phyloP scores from a whole-genome alignment of 1,140 invertebrate species.

The Gonatopus flavifemur region DNA sequence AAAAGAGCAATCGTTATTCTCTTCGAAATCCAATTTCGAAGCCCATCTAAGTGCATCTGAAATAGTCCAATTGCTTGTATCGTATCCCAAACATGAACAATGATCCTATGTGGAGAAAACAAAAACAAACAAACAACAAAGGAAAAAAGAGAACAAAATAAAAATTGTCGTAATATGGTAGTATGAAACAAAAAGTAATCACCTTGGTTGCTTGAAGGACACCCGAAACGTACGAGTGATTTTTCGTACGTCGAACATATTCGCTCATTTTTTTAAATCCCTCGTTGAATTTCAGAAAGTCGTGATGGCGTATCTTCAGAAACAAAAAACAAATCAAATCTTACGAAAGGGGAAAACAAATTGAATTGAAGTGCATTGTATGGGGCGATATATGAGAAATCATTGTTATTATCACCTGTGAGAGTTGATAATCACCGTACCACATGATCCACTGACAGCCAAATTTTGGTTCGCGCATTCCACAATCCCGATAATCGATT shows the following conservation, averaged over 20 bases:
- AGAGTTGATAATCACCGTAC: constrained; percentile 49
- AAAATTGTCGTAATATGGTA: no score
- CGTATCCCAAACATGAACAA: constrained; percentile 28
- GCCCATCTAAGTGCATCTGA: constrained; percentile 32
- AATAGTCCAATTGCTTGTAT: constrained; percentile 37
- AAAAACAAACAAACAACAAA: no score
- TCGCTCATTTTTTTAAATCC: constrained; percentile 32
- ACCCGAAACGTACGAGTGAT: constrained; percentile 26
- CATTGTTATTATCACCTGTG: constrained; percentile 33
- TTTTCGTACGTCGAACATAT: constrained; percentile 25
- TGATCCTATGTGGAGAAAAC: constrained; percentile 41
- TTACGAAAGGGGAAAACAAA: constrained; percentile 11
- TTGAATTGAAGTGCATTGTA: constrained; percentile 8
- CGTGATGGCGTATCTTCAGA: constrained; percentile 30
- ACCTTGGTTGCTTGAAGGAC: constrained; percentile 42
- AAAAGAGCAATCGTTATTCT: no score
- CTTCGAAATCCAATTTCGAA: neutral
- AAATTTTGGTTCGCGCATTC: constrained; percentile 44
- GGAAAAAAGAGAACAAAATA: no score
- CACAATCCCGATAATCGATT: constrained; percentile 45
- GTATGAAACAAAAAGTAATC: no score
- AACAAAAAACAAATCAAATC: neutral
- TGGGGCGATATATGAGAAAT: constrained; percentile 1
- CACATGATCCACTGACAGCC: constrained; percentile 54
- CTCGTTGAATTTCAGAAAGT: constrained; percentile 31